phyloP scores from a whole-genome alignment of 2,797 vertebrate species.

The Pseudochromis fuscus region DNA sequence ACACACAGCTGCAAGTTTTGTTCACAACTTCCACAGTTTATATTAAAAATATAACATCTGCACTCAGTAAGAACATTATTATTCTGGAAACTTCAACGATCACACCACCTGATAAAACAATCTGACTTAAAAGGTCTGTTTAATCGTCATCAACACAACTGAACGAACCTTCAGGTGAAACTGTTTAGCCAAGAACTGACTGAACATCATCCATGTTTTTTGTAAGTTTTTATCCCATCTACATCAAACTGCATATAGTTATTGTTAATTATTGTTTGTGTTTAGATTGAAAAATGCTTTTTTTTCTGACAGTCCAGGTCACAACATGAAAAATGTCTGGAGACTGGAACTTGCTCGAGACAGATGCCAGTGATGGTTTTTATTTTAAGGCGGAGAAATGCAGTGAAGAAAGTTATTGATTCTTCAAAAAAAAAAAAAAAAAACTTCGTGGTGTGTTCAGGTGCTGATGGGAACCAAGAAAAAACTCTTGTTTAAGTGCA shows the following conservation, averaged over 20 bases:
- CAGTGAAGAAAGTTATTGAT: too few relatives aligned
- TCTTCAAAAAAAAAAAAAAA: neutral
- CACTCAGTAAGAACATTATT: constrained; percentile 27
- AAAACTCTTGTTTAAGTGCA: neutral
- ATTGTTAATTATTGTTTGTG: neutral
- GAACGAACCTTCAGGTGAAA: neutral
- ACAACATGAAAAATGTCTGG: neutral
- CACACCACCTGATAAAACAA: neutral
- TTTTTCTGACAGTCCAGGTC: too few relatives aligned
- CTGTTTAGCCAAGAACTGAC: neutral
- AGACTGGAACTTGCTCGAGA: neutral
- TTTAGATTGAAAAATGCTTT: too few relatives aligned
- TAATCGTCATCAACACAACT: neutral
- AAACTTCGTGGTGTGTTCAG: neutral
- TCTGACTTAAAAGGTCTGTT: neutral
- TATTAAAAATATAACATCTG: constrained; percentile 53
- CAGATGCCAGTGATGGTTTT: neutral
- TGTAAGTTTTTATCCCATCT: neutral
- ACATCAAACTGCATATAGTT: neutral
- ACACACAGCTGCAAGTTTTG: constrained; percentile 13
- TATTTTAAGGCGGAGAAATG: neutral
- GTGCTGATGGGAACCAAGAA: neutral
- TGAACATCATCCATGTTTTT: neutral
- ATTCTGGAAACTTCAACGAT: constrained; percentile 12
- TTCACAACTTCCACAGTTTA: constrained; percentile 36